Conservation (phyloP, 2,888 invertebrate species). For the Opisthograptis luteolata region DNA sequence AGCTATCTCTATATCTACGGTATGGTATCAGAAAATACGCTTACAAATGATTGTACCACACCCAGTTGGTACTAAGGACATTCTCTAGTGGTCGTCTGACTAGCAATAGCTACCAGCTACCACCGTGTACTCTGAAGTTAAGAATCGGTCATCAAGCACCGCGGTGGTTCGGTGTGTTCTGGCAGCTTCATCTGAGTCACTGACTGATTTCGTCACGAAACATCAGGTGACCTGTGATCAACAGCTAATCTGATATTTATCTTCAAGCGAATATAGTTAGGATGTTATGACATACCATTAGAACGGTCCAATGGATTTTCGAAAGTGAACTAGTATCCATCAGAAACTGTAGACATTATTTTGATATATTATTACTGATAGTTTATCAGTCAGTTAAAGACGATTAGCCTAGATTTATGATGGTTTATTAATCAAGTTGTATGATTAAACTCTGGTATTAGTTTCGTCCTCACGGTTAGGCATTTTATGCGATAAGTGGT, state of each 20-base stretch:
- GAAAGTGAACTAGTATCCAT: constrained; percentile 33
- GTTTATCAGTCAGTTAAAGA: constrained; percentile 51
- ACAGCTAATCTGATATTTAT: constrained; percentile 2
- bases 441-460: constrained; percentile 32
- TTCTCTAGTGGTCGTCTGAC: no score
- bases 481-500: constrained; percentile 19
- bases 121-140: no score
- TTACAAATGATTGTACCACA: no score
- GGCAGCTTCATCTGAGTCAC: no score
- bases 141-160: no score
- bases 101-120: no score
- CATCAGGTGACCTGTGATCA: not conserved
- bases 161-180: no score
- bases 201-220: no score
- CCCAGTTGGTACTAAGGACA: no score
- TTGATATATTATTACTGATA: constrained; percentile 52
- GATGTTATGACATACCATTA: constrained; percentile 27
- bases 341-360: constrained; percentile 42
- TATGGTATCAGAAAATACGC: no score
- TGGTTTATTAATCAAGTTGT: constrained; percentile 51
- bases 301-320: constrained; percentile 29
- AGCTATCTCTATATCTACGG: no score
- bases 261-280: constrained; percentile 20
- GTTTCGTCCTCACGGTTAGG: constrained; percentile 18
- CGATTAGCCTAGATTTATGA: constrained; percentile 60